Percentiles rank a stretch among this genome's conserved stretches.
These are phyloP conservation scores for Erebia palarica DNA, from an alignment of 2,888 invertebrate species.

Conservation along the genomic window DNA sequence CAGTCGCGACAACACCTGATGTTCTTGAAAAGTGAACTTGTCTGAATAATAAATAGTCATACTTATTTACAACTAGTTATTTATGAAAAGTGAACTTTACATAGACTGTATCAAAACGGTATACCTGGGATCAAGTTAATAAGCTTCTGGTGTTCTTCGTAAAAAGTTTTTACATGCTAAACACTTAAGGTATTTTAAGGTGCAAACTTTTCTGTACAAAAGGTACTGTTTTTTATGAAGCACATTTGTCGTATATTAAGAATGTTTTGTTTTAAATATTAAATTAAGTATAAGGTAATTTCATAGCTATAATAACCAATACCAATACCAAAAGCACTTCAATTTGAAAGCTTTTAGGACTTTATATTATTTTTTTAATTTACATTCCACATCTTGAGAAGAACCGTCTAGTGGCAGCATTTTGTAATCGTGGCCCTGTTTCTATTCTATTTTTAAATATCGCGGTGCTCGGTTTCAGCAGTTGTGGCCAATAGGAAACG, in stretches of 20 bases:
- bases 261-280: neutral
- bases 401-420: conserved; percentile 44
- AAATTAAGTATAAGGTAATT: no score
- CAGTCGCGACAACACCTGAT: neutral
- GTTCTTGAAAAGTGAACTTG: neutral
- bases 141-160: neutral
- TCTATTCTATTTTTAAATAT: conserved; percentile 80
- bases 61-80: neutral
- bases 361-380: neutral
- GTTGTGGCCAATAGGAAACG: conserved; percentile 64
- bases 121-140: neutral
- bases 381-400: neutral
- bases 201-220: neutral
- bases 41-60: neutral
- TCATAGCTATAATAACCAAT: no score
- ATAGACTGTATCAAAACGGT: neutral
- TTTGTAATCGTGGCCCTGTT: conserved; percentile 58
- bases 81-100: neutral
- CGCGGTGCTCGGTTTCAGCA: conserved; percentile 79
- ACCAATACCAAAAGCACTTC: no score
- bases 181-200: neutral
- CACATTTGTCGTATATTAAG: no score
- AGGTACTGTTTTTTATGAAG: neutral
- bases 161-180: neutral
- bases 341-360: no score